phyloP scores from a whole-genome alignment of 2,113 vertebrate species.

The Crotalus helleri region DNA sequence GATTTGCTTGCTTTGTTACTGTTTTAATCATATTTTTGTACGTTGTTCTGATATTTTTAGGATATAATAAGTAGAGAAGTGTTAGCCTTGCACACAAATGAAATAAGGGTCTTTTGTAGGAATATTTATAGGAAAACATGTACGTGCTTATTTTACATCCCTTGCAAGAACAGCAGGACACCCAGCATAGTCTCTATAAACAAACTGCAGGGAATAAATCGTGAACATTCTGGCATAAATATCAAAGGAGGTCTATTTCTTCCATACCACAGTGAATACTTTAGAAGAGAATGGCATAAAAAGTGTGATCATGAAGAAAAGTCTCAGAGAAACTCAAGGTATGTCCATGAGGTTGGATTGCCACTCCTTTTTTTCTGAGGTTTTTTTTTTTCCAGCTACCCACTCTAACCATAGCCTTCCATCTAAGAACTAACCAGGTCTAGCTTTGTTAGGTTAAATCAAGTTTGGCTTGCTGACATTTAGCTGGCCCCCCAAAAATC shows the following conservation, averaged over 20 bases:
- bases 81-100: neutral
- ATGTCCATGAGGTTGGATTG: neutral
- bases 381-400: neutral
- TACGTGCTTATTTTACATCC: neutral
- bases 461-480: neutral
- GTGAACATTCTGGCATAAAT: neutral
- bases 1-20: neutral
- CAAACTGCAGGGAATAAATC: neutral
- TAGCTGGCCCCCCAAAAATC: neutral
- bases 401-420: neutral
- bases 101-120: neutral
- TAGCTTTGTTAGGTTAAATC: neutral
- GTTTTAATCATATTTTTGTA: neutral
- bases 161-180: neutral
- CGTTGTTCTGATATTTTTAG: neutral
- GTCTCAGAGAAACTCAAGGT: neutral
- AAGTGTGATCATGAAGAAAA: neutral
- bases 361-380: neutral
- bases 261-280: neutral
- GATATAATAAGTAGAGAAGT: neutral
- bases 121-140: neutral
- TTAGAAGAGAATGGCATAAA: neutral
- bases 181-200: neutral
- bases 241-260: neutral
- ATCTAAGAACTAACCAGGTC: neutral